Evolutionary conservation across 2,888 invertebrate species (phyloP).

Genomic region (Monoplex corrugatus): DNA sequence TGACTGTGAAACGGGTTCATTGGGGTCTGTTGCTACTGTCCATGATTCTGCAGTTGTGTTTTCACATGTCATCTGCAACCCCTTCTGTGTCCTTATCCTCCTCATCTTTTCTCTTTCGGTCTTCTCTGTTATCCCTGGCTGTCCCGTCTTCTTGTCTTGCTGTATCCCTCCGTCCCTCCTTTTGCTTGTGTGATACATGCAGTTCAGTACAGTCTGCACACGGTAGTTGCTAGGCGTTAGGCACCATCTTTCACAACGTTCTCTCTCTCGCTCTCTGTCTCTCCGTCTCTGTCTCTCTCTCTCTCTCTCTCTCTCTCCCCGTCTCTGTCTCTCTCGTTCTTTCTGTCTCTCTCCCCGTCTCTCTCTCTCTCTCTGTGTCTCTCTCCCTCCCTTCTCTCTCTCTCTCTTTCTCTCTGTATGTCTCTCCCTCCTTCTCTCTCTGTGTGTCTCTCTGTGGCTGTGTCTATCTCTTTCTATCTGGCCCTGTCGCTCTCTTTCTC

Average conservation of each 20-base stretch:
- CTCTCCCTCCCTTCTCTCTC: background rate
- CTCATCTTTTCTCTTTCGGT: background rate
- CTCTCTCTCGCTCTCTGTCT: constrained; percentile 6
- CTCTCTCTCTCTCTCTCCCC: background rate
- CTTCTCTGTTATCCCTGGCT: too few species aligned
- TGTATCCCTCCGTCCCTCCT: constrained; percentile 5
- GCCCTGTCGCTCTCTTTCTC: background rate
- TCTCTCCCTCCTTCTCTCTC: background rate
- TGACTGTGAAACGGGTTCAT: too few species aligned
- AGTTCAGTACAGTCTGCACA: background rate
- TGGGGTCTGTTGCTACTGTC: too few species aligned
- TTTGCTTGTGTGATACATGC: too few species aligned
- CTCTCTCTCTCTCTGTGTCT: background rate
- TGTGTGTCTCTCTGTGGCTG: too few species aligned
- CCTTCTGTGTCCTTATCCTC: background rate
- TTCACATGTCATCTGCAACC: too few species aligned
- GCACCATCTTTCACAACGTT: too few species aligned
- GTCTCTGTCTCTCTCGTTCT: background rate
- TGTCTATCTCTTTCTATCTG: background rate
- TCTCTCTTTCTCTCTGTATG: background rate
- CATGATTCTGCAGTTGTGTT: too few species aligned
- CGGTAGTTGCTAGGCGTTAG: too few species aligned
- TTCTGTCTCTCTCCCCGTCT: background rate
- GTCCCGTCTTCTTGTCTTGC: too few species aligned
- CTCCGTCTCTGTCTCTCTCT: background rate